Evolutionary conservation across 1,140 invertebrate species (phyloP).

Genomic region (Brachystomella parvula): DNA sequence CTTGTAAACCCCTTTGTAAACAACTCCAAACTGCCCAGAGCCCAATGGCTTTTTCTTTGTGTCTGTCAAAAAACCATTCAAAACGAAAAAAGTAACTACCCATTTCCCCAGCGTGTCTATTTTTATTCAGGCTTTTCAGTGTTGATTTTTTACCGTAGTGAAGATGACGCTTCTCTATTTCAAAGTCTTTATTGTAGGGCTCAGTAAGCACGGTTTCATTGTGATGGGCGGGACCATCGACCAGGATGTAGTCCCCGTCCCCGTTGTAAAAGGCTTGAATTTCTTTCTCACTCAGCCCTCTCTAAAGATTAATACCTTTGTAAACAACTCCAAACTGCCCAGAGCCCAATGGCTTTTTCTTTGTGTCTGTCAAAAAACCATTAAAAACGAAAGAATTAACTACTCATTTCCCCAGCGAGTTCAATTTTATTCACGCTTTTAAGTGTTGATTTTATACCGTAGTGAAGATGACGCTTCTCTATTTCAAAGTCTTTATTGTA

Average conservation of each 20-base stretch:
- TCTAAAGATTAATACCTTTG: conserved; percentile 38
- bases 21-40: conserved; percentile 50
- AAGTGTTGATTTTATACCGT: background rate
- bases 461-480: background rate
- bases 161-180: conserved; percentile 11
- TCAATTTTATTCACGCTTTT: background rate
- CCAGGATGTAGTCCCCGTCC: background rate
- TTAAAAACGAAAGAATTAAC: background rate
- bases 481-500: conserved; percentile 15
- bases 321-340: conserved; percentile 53
- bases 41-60: conserved; percentile 41
- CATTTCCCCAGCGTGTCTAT: background rate
- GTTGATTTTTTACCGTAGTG: background rate
- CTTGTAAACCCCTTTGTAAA: conserved; percentile 42
- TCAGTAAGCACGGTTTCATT: background rate
- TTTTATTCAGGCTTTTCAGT: background rate
- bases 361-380: background rate
- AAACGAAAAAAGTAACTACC: background rate
- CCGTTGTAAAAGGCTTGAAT: background rate
- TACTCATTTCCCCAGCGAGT: no score
- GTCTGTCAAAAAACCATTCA: background rate
- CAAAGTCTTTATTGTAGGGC: conserved; percentile 10
- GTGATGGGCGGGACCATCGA: background rate
- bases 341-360: conserved; percentile 44
- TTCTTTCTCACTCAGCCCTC: background rate